Evolutionary conservation across 2,113 vertebrate genomes (phyloP), one percentile per base, ranked within the genome.

Genomic region (Eublepharis macularius): DNA sequence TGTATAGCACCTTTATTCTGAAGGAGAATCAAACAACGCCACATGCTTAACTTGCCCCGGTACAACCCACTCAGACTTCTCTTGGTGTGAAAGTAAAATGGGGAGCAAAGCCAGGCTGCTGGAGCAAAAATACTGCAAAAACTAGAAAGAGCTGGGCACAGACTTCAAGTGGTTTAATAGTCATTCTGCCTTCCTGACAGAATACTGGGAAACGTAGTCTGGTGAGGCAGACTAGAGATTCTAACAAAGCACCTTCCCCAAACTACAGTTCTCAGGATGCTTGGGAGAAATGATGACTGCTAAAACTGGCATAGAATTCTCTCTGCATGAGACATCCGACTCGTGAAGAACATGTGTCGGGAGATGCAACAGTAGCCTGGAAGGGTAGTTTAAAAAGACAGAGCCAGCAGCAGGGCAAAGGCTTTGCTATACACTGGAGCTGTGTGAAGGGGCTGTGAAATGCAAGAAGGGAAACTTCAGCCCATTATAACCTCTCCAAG

Each of bases 1-100:
- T 0, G 0, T 11, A 14, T 0, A 74, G 32, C 0, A 13, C 47
- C 76, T 83, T 81, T 80, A 36, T 70, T 73, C 2, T 0, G 1
- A 26, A 73, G 82, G 78, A 80, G 86, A 88, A 77, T 68, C 0
- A 1, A 43, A 83, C 14, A 0, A 34, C 66, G 45, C 39, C 43
- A 43, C 4, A 76, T 54, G 9, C 69, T 85, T 49, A 21, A 85
- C 34, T 26, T 21, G 6, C 75, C 26, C 0, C 0, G 0, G n/a
- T 14, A 66, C 11, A 68, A 86, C 51, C 54, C 82, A 72, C 11
- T 0, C 21, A 88, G 84, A 90, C 72, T 89, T 63, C 41, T 32
- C 41, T 49, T 73, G 47, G 49, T 72, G 29, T 47, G 32, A 79
- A 89, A 91, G 81, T 85, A 70, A 4, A 0, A 51, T 29, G n/a